Base-by-base conservation (phyloP, 2,888 invertebrate species). In the Romanomermis culicivorax region DNA sequence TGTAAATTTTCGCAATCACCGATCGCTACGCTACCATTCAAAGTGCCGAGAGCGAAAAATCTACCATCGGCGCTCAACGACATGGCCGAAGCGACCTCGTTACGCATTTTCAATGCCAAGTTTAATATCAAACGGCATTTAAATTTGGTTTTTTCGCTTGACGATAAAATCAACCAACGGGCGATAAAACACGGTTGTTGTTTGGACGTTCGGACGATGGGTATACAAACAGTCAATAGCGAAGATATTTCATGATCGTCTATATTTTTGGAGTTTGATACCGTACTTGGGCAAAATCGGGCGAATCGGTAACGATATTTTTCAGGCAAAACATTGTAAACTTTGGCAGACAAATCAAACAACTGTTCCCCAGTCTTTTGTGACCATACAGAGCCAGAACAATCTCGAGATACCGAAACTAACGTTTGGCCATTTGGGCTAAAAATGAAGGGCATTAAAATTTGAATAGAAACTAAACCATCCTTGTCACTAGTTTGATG, bases 11-110 rank as follows among this genome's bases (percentile, higher is more conserved):
- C n/a, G 4, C 26, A 17, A 20, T 53, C 51, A 24, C 11, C 69
- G 1, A 71, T 66, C 29, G 66, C 65, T 2, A 72, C 69, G 60
- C 68, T 69, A n/a, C 74, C 74, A 30, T 68, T 68, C 61, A 73
- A 68, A 43, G 70, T 71, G 3, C 74, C 74, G 14, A 71, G 79
- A 55, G 85, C 87, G 1, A 91, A 78, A 72, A 85, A 95, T 57
- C 83, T 75, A 0, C 93, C 93, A 74, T 93, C 87, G 69, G 87
- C 84, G 56, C 72, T 72, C 59, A 62, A 61, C 11, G 58, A 51
- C 42, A 67, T 54, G 14, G 60, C 59, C 1, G 67, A 65, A 51
- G 67, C 20, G 2, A 54, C 49, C 49, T 54, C 47, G 47, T 23
- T 23, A 23, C 36, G 36, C 36, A 36, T 11, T 17, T 36, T 17